Evolutionary conservation across 64 coral and sea anemone species (phyloP), one percentile per base, ranked within the genome.

Genomic region (Actinia equina): DNA sequence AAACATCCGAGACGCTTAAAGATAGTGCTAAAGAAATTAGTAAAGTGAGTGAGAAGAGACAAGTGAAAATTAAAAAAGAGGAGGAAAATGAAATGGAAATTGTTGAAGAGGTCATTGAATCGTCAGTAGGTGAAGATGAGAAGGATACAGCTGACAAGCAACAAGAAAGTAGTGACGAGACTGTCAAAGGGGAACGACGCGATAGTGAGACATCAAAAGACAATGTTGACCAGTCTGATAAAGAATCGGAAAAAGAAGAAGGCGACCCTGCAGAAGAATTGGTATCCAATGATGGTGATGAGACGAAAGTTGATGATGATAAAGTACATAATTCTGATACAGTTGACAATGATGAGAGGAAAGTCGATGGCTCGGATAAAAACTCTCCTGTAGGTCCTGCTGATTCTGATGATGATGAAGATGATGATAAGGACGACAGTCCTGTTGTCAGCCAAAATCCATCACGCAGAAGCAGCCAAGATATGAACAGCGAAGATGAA

Each of bases 401-500:
- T 19, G 17, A 30, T n/a, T 59, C 53, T 20, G 18, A 46, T 80
- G 77, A 88, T n/a, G 69, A 74, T 74, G 5, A 67, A 4, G 87
- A 79, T 10, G 42, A 45, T 30, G 18, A 23, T 17, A 84, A 30
- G 52, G 26, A 57, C 7, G 18, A 37, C 53, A 52, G 45, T 6
- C 49, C 58, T 84, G 25, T 22, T 84, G 52, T 13, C 25, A 74
- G 69, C 26, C 69, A n/a, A 41, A 30, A 42, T 26, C 69, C n/a
- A 74, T 74, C 69, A 74, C 69, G 27, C 26, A 30, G n/a, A 74
- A 74, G 69, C 26, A 74, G 69, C 69, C 69, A 74, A 74, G 69
- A 74, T 7, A 74, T 74, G 69, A 25, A 74, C 69, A 74, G 13
- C 12, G 67, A 56, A 42, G 77, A 78, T 17, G 44, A 51, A 13